These are phyloP conservation scores for Oceanites oceanicus DNA, from an alignment of 2,113 vertebrate genomes.

Conservation along the genomic window DNA sequence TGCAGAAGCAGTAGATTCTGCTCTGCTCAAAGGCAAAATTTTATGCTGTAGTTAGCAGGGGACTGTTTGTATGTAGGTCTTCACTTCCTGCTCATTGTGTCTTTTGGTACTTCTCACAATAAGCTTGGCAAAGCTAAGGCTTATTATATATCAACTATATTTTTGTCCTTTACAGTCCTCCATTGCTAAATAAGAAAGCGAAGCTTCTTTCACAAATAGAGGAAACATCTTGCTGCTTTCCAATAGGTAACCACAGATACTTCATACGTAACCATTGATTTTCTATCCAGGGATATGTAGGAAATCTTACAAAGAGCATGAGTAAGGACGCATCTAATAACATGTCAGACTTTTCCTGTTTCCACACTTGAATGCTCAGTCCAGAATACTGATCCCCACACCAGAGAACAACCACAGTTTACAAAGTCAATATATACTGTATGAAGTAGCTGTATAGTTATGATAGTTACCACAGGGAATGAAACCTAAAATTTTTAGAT, in stretches of 20 bases:
- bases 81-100: not conserved
- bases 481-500: constrained; percentile 58
- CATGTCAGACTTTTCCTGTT: constrained; percentile 51
- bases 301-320: constrained; percentile 62
- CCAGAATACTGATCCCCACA: constrained; percentile 49
- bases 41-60: not conserved
- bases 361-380: constrained; percentile 29
- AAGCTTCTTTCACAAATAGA: not conserved
- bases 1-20: not conserved
- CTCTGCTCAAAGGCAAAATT: constrained; percentile 15
- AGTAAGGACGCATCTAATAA: constrained; percentile 49
- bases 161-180: not conserved
- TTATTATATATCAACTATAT: not conserved
- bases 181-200: constrained; percentile 19
- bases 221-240: constrained; percentile 19
- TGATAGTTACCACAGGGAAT: constrained; percentile 56
- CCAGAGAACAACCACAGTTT: constrained; percentile 39
- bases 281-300: constrained; percentile 56
- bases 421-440: constrained; percentile 65
- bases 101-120: not conserved
- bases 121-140: not conserved
- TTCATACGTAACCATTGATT: constrained; percentile 65
- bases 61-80: not conserved
- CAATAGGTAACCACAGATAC: constrained; percentile 11
- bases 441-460: constrained; percentile 65